Evolutionary conservation across 2,888 invertebrate species (phyloP).

Genomic region (Zootermopsis nevadensis): DNA sequence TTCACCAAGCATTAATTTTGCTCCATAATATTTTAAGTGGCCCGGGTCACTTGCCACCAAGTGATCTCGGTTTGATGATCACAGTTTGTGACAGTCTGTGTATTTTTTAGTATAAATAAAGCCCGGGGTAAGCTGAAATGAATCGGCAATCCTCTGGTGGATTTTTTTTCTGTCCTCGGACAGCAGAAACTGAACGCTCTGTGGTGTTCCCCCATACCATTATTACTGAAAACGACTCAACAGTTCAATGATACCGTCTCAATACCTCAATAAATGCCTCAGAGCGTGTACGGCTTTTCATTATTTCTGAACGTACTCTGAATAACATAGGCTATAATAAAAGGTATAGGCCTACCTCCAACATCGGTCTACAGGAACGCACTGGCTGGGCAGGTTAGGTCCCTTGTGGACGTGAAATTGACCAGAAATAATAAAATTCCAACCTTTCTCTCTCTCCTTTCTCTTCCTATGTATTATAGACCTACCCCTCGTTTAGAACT

Average conservation of each 20-base stretch:
- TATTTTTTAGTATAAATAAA: not conserved
- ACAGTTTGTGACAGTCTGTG: not conserved
- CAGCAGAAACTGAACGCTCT: not conserved
- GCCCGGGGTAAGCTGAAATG: not conserved
- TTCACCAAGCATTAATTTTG: too few relatives aligned
- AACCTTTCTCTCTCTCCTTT: not conserved
- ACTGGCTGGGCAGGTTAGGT: not conserved
- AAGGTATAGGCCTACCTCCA: not conserved
- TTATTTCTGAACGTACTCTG: not conserved
- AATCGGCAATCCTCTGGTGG: not conserved
- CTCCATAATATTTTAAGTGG: too few relatives aligned
- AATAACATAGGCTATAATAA: not conserved
- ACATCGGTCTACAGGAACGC: not conserved
- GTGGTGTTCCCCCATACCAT: not conserved
- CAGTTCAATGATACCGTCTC: conserved; percentile 13
- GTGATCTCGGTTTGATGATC: not conserved
- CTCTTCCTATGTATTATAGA: not conserved
- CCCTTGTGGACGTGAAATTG: conserved; percentile 20
- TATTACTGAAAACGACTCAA: not conserved
- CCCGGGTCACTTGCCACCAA: not conserved
- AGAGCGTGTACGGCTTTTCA: not conserved
- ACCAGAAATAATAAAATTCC: conserved; percentile 26
- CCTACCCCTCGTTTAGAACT: not conserved
- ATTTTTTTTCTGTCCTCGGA: not conserved
- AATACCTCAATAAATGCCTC: conserved; percentile 25